Conservation (phyloP, 2,888 invertebrate species). For the Dasypogon diadema region DNA sequence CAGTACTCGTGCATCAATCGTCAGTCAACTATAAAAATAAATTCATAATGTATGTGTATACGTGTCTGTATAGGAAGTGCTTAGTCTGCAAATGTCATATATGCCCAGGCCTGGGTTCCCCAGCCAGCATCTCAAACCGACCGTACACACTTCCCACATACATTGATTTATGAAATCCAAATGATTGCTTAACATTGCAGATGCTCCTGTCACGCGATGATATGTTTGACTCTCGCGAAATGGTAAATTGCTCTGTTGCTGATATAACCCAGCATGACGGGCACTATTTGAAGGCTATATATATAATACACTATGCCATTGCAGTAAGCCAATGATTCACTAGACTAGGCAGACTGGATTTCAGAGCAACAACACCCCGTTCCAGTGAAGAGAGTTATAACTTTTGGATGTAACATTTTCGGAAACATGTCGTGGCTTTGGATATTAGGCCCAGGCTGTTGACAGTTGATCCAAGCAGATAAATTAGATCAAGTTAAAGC, state of each 20-base stretch:
- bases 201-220: slow-evolving; percentile 39
- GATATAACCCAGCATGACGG: neutral
- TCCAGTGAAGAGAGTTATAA: neutral
- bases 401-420: slow-evolving; percentile 3
- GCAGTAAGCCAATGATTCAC: slow-evolving; percentile 26
- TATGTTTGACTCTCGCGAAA: slow-evolving; percentile 12
- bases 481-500: slow-evolving; percentile 10
- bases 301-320: slow-evolving; percentile 11
- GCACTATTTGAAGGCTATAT: neutral
- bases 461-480: slow-evolving; percentile 18
- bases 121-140: too few species aligned
- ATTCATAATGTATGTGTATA: neutral
- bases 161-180: slow-evolving; percentile 42
- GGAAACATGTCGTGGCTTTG: slow-evolving; percentile 4
- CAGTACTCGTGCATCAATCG: slow-evolving; percentile 22
- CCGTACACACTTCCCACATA: neutral
- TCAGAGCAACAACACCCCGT: neutral
- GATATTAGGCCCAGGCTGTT: slow-evolving; percentile 17
- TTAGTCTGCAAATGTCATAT: neutral
- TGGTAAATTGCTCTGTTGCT: slow-evolving; percentile 29
- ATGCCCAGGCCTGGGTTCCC: neutral
- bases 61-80: neutral
- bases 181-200: slow-evolving; percentile 46
- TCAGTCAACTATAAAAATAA: slow-evolving; percentile 23
- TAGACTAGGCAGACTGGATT: neutral